phyloP scores from a whole-genome alignment of 1,140 invertebrate species.

The Cyclina sinensis region DNA sequence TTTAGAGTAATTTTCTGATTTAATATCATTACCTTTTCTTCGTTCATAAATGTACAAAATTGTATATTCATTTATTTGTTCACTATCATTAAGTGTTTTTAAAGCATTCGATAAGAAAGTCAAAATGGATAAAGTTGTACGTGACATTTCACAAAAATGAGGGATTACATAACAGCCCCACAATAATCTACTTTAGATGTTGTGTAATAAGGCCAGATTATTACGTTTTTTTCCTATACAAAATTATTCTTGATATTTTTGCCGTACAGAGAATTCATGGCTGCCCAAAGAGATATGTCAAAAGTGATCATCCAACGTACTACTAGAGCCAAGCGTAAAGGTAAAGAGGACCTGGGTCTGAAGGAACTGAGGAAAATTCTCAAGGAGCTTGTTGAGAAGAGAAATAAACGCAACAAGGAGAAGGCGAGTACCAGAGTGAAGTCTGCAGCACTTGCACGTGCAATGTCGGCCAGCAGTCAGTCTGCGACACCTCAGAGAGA shows the following conservation, averaged over 20 bases:
- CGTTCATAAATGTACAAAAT: no score
- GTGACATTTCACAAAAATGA: no score
- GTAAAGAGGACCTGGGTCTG: slow-evolving; percentile 77
- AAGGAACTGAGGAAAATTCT: slow-evolving; percentile 77
- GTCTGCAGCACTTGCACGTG: slow-evolving; percentile 33
- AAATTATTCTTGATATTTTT: no score
- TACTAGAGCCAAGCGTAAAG: slow-evolving; percentile 75
- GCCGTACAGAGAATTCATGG: slow-evolving; percentile 81
- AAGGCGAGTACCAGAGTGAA: slow-evolving; percentile 75
- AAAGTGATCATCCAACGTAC: slow-evolving; percentile 76
- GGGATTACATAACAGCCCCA: no score
- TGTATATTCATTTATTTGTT: no score
- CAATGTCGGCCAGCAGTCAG: not conserved
- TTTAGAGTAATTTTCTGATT: slow-evolving; percentile 84
- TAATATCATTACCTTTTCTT: no score
- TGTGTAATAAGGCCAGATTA: no score
- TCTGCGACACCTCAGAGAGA: slow-evolving; percentile 51
- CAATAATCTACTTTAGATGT: no score
- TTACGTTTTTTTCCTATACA: no score
- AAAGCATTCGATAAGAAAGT: no score
- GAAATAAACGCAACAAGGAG: slow-evolving; percentile 77
- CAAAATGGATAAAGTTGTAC: no score
- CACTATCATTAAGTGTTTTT: no score
- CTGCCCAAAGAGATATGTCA: slow-evolving; percentile 74
- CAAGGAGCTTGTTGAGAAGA: slow-evolving; percentile 78